Percentiles rank a stretch among this genome's conserved stretches.
Evolutionary conservation across 2,888 invertebrate species (phyloP).

Genomic region (Minunthozetes semirufus): DNA sequence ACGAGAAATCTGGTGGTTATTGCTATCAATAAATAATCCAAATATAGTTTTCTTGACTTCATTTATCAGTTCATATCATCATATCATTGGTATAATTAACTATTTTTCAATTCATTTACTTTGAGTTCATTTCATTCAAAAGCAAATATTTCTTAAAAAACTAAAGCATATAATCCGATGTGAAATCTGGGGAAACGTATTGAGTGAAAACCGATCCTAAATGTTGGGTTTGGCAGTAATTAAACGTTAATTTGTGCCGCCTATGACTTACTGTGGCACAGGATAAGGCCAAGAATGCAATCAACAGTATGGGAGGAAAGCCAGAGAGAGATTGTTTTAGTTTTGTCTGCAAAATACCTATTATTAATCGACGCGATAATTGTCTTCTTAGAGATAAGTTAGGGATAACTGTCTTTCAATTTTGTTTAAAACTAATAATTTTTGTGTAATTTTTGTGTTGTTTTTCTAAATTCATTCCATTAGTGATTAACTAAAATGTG

Average conservation of each 20-base stretch:
- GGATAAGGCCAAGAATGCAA: background rate
- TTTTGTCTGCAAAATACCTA: background rate
- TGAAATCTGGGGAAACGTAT: background rate
- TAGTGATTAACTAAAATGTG: too few species aligned
- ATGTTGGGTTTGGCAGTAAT: conserved; percentile 21
- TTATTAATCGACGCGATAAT: background rate
- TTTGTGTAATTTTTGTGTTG: background rate
- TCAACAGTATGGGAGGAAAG: background rate
- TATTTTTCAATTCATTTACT: background rate
- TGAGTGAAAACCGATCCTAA: conserved; percentile 10
- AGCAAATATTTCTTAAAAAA: background rate
- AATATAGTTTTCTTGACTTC: background rate
- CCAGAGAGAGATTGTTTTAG: background rate
- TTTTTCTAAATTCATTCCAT: background rate
- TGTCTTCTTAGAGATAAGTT: background rate
- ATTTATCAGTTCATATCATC: background rate
- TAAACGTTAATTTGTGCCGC: conserved; percentile 27
- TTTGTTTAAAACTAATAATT: background rate
- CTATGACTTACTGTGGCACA: background rate
- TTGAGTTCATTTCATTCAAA: background rate
- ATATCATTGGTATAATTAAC: too few species aligned
- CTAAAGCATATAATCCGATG: background rate
- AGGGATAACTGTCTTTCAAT: background rate
- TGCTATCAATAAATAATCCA: background rate
- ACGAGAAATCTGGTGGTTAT: background rate